phyloP scores from a whole-genome alignment of 1,140 invertebrate genomes.

The Cepaea nemoralis region DNA sequence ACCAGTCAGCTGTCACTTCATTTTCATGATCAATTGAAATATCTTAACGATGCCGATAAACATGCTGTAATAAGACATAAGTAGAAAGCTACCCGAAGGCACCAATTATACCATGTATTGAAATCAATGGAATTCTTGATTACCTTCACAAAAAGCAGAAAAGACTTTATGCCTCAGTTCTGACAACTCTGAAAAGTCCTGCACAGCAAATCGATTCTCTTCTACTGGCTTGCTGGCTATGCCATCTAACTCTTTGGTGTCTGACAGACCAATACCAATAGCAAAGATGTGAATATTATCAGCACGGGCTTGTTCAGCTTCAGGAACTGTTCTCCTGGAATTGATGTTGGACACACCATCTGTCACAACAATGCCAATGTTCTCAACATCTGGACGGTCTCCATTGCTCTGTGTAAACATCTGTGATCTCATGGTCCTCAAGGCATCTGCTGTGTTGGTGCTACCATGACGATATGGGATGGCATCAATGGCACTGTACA shows the following conservation, averaged over 20 bases:
- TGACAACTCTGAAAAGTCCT: constrained; percentile 14
- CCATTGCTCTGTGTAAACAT: constrained; percentile 14
- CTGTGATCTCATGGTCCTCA: constrained; percentile 1
- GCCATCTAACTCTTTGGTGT: constrained; percentile 28
- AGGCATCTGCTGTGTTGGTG: constrained; percentile 24
- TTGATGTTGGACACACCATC: constrained; percentile 31
- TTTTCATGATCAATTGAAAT: no score
- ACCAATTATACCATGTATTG: no score
- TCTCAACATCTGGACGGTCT: constrained; percentile 26
- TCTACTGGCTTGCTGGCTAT: constrained; percentile 23
- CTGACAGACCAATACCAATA: constrained; percentile 25
- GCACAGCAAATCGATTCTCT: constrained; percentile 14
- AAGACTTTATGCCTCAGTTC: constrained; percentile 11
- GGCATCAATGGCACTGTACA: constrained; percentile 25
- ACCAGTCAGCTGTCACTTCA: no score
- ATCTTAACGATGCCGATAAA: no score
- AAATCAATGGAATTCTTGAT: no score
- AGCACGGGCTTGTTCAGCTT: constrained; percentile 20
- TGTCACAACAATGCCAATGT: constrained; percentile 16
- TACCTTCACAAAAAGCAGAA: constrained; percentile 5
- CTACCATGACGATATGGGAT: constrained; percentile 21
- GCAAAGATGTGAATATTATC: constrained; percentile 26
- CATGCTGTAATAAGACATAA: no score
- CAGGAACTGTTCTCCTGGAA: constrained; percentile 16
- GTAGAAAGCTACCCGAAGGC: no score